phyloP scores from a whole-genome alignment of 2,888 invertebrate species.

The Muschampia plurimacula region DNA sequence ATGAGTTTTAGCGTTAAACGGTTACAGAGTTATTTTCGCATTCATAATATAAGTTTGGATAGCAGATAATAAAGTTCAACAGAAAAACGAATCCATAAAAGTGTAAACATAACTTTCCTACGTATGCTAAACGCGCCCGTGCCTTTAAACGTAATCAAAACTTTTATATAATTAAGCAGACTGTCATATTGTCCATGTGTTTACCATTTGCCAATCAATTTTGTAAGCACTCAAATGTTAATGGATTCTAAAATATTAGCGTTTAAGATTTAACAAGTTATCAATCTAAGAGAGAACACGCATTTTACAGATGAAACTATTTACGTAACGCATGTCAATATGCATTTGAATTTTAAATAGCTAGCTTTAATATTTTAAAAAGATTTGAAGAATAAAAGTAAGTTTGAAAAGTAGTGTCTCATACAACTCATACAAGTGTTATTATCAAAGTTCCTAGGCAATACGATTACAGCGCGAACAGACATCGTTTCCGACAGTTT shows the following conservation, averaged over 20 bases:
- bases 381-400: slow-evolving; percentile 16
- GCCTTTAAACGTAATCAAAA: no score
- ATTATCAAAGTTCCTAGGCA: slow-evolving; percentile 16
- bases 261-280: slow-evolving; percentile 19
- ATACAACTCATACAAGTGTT: not conserved
- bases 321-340: slow-evolving; percentile 26
- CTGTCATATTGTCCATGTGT: not conserved
- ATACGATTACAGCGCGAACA: slow-evolving; percentile 3
- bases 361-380: not conserved
- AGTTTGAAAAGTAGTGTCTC: slow-evolving; percentile 15
- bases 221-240: slow-evolving; percentile 19
- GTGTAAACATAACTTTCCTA: no score
- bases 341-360: slow-evolving; percentile 14
- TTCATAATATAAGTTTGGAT: no score
- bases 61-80: no score
- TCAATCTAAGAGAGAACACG: slow-evolving; percentile 30
- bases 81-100: no score
- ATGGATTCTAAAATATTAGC: slow-evolving; percentile 10
- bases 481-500: not conserved
- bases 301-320: slow-evolving; percentile 11
- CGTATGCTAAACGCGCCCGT: no score
- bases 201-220: slow-evolving; percentile 6
- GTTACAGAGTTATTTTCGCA: no score
- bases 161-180: not conserved
- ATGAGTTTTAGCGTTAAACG: no score